phyloP scores from a whole-genome alignment of 2,113 vertebrate species.

The Tyto alba region DNA sequence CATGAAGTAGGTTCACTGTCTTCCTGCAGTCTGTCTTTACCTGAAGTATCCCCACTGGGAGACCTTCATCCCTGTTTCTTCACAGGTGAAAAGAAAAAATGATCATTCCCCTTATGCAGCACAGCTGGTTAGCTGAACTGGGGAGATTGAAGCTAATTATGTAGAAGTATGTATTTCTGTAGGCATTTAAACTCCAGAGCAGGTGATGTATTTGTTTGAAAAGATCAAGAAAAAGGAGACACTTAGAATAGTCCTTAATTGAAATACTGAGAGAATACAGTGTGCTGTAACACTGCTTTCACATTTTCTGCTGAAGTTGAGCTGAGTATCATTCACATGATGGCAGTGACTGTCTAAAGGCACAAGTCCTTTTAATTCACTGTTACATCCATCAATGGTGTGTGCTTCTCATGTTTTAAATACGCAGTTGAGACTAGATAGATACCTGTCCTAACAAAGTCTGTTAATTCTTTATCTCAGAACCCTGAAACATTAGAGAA shows the following conservation, averaged over 20 bases:
- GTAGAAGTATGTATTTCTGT: neutral
- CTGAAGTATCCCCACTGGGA: neutral
- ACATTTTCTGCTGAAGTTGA: neutral
- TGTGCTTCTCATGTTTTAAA: neutral
- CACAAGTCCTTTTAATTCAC: neutral
- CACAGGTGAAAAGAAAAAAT: neutral
- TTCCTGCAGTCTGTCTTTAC: conserved; percentile 42
- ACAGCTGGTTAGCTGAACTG: neutral
- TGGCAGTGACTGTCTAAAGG: neutral
- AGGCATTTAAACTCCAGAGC: neutral
- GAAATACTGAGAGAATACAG: neutral
- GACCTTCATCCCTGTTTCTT: conserved; percentile 2
- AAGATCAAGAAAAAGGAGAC: neutral
- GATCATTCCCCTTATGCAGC: neutral
- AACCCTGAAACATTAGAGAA: neutral
- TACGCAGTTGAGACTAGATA: neutral
- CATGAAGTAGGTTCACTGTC: conserved; percentile 90
- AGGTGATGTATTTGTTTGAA: neutral
- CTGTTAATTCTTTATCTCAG: neutral
- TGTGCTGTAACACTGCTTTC: neutral
- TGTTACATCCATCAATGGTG: neutral
- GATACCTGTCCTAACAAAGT: neutral
- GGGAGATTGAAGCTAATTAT: neutral
- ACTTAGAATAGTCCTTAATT: neutral
- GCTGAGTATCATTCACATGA: neutral